Evolutionary conservation across 2,797 vertebrate genomes (phyloP), one percentile per base, ranked within the genome.

Genomic region (Cyprinella venusta): DNA sequence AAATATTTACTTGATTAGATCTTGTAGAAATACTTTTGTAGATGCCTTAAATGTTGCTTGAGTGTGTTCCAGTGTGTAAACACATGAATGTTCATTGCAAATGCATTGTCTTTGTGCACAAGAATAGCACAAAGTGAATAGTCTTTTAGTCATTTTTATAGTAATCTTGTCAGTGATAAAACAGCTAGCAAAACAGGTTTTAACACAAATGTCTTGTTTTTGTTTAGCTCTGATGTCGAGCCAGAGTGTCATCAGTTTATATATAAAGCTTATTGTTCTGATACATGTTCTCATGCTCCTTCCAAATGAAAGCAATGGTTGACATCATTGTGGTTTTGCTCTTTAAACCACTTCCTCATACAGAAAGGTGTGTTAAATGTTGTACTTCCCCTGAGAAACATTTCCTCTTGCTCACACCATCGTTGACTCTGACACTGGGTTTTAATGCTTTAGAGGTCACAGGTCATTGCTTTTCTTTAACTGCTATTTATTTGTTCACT

Each of bases 341-440:
- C 65, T 30, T 82, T 13, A 80, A 87, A 89, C 88, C 88, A 83
- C 89, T 89, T 89, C 85, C 90, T 85, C 79, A 61, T 38, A 36
- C 80, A 82, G 84, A 50, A 77, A 89, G 59, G 36, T 70, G 30
- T 83, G 75, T 33, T 36, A 10, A 54, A 45, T 12, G n/a, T 15
- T 68, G 76, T 33, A 74, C 36, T 45, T 86, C 45, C 75, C 33
- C 50, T 59, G 8, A 79, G 26, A 76, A 70, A 80, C 50, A 75
- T 82, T 74, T 79, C 10, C 70, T 70, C 79, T 90, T 65, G 54
- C 63, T 38, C 86, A 87, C 76, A 78, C 54, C n/a, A 59, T 71
- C n/a, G 63, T 77, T 85, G 76, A 87, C 61, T 36, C 12, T 76
- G 8, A 63, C 9, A 33, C 2, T 59, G 38, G 13, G 26, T 16